These are phyloP conservation scores for Pangasius mekongensis DNA, from an alignment of 2,797 vertebrate genomes.

Conservation along the genomic window DNA sequence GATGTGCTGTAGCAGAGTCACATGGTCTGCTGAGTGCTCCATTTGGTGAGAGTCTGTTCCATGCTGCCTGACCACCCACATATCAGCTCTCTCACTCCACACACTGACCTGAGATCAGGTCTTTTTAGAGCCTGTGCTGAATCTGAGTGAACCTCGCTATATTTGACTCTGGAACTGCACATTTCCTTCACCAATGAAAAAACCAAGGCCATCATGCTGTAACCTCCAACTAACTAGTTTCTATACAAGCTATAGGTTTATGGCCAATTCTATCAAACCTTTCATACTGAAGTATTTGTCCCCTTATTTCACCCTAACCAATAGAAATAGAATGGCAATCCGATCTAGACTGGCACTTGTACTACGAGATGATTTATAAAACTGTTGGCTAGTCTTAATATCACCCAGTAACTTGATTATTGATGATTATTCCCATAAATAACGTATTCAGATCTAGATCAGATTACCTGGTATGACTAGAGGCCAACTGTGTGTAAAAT, in stretches of 20 bases:
- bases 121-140: background rate
- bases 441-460: background rate
- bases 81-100: background rate
- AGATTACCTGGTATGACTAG: background rate
- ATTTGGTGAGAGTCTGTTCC: background rate
- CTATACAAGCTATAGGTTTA: background rate
- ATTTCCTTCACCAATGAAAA: background rate
- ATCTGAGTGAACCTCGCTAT: too few relatives aligned
- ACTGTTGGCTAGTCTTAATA: background rate
- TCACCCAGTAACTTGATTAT: background rate
- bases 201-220: background rate
- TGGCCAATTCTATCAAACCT: background rate
- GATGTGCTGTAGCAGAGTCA: constrained; percentile 35
- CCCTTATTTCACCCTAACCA: background rate
- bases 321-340: background rate
- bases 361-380: background rate
- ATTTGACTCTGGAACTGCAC: background rate
- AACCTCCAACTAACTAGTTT: background rate
- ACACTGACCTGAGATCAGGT: background rate
- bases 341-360: background rate
- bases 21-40: constrained; percentile 20
- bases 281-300: background rate
- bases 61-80: background rate
- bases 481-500: background rate
- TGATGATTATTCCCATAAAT: background rate